Evolutionary conservation across 2,888 invertebrate genomes (phyloP).

Genomic region (Ochropleura leucogaster): DNA sequence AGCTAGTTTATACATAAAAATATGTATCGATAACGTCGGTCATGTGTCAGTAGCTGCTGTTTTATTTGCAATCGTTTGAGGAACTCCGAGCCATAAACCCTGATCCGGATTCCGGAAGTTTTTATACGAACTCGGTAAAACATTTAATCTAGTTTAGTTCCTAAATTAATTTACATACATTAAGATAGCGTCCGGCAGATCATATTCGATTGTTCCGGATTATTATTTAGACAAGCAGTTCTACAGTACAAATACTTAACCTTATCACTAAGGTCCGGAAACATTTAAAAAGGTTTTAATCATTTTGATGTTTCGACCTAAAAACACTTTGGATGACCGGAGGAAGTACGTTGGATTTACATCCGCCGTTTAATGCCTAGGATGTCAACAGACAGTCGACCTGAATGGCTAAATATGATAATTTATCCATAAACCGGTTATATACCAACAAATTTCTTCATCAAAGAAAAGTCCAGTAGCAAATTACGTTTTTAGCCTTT

Average conservation of each 20-base stretch:
- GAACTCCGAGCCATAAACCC: slow-evolving; percentile 21
- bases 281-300: background rate
- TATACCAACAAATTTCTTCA: slow-evolving; percentile 61
- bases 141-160: slow-evolving; percentile 15
- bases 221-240: slow-evolving; percentile 9
- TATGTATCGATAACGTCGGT: too few species aligned
- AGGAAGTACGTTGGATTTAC: slow-evolving; percentile 11
- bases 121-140: background rate
- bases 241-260: background rate
- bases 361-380: slow-evolving; percentile 36
- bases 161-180: slow-evolving; percentile 29
- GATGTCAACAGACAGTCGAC: slow-evolving; percentile 42
- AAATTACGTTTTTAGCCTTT: slow-evolving; percentile 61
- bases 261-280: background rate
- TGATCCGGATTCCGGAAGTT: slow-evolving; percentile 32
- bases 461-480: slow-evolving; percentile 59
- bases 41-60: background rate
- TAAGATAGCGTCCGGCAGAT: slow-evolving; percentile 9
- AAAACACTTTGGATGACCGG: background rate
- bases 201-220: slow-evolving; percentile 23
- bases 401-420: slow-evolving; percentile 49
- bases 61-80: background rate
- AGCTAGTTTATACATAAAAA: too few species aligned
- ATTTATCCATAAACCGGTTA: slow-evolving; percentile 43
- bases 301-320: background rate